Evolutionary conservation across 2,888 invertebrate species (phyloP).

Genomic region (Cantharis flavilabris): DNA sequence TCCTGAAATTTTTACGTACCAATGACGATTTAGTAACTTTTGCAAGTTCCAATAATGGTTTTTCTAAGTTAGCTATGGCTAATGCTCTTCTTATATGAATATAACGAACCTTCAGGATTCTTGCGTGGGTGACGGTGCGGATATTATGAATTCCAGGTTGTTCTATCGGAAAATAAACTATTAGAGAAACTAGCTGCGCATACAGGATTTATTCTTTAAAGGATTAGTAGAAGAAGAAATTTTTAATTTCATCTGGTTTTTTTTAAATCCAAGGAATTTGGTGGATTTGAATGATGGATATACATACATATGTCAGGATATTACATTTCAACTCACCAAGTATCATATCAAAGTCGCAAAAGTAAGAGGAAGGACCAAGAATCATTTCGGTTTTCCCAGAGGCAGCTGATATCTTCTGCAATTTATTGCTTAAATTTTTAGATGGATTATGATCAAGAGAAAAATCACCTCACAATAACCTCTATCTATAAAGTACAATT

Average conservation of each 20-base stretch:
- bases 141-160: conserved; percentile 34
- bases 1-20: conserved; percentile 16
- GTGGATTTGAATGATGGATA: no score
- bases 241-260: no score
- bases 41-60: conserved; percentile 14
- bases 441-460: neutral
- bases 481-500: conserved; percentile 38
- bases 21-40: conserved; percentile 29
- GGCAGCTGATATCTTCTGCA: conserved; percentile 33
- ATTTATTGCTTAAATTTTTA: neutral
- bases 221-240: no score
- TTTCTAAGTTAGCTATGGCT: conserved; percentile 4
- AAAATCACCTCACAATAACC: conserved; percentile 38
- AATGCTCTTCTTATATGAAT: conserved; percentile 23
- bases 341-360: conserved; percentile 37
- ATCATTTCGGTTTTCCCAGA: conserved; percentile 32
- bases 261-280: no score
- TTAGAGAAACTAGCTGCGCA: neutral
- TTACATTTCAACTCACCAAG: conserved; percentile 22
- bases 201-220: no score
- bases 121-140: conserved; percentile 35
- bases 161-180: conserved; percentile 17
- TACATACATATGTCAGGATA: no score
- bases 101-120: conserved; percentile 31
- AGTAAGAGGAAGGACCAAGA: conserved; percentile 30